Conservation (phyloP, 2,888 invertebrate genomes). For the Ommatoiulus sabulosus region DNA sequence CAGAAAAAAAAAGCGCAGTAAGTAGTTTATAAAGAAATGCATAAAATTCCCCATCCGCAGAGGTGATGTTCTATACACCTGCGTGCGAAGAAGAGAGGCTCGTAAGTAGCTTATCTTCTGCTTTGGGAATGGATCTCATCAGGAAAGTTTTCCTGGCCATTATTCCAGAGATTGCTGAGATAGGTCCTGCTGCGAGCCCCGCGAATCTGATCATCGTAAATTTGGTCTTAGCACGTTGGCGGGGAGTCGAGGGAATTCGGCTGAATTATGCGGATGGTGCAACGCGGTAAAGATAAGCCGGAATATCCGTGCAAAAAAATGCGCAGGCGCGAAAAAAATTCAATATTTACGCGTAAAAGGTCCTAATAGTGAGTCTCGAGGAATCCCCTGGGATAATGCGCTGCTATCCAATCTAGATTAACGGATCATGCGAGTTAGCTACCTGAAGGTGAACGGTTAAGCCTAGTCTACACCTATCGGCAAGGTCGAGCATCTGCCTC, state of each 20-base stretch:
- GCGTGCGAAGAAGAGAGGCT: not conserved
- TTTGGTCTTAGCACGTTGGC: not conserved
- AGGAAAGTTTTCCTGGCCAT: conserved; percentile 40
- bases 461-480: not conserved
- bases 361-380: not conserved
- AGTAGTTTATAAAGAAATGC: conserved; percentile 35
- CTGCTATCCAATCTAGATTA: conserved; percentile 24
- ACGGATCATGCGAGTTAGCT: not conserved
- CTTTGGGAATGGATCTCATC: conserved; percentile 26
- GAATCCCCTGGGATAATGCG: not conserved
- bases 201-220: conserved; percentile 7
- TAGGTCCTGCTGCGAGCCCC: not conserved
- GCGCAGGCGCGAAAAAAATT: not conserved
- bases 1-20: conserved; percentile 8
- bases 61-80: conserved; percentile 22
- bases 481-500: too few relatives aligned
- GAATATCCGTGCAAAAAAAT: not conserved
- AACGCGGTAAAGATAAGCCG: not conserved
- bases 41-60: conserved; percentile 18
- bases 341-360: conserved; percentile 11
- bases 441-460: not conserved
- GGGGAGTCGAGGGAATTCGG: conserved; percentile 1
- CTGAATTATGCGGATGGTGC: conserved; percentile 36
- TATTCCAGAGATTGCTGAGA: conserved; percentile 17
- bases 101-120: conserved; percentile 17